Evolutionary conservation across 2,888 invertebrate genomes (phyloP), one percentile per base, ranked within the genome.

Genomic region (Pasiphila rectangulata): DNA sequence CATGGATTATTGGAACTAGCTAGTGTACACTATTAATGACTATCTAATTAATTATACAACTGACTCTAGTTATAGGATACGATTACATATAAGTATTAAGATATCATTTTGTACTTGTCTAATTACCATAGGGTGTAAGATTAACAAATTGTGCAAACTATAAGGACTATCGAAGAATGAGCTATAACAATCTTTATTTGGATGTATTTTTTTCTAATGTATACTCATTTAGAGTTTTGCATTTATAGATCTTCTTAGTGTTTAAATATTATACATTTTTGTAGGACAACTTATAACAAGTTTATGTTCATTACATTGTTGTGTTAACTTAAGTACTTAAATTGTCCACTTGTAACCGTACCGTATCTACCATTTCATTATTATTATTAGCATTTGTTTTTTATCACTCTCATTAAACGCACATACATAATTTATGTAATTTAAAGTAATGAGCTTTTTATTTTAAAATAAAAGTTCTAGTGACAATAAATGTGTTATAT

Each of bases 81-180:
- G 75, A 72, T 79, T 83, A 83, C 80, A 73, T 79, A 70, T 84
- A 84, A 83, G 79, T 65, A 73, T 75, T 76, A 80, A 84, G 51
- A 80, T 85, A 87, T 88, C 87, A 85, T 87, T 88, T 88, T 88
- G 84, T 88, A 88, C 88, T 87, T 84, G 87, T 86, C 80, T 86
- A 83, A 85, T 82, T 83, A 86, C 85, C 85, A 80, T 85, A 87
- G 82, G 27, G 60, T 67, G 44, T 87, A 87, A 86, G 87, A 69
- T 82, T 87, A 86, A 86, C 86, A 83, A 86, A 80, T 77, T 79
- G 72, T 84, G 78, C 86, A 83, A 79, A 83, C 73, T 75, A 69
- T 81, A 83, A 73, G 78, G 72, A 78, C 72, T 77, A 74, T 64
- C 79, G 77, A 84, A 84, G 79, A 85, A 83, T 71, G 84, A 86